phyloP scores from a whole-genome alignment of 2,888 invertebrate genomes.

The Choreutis nemorana region DNA sequence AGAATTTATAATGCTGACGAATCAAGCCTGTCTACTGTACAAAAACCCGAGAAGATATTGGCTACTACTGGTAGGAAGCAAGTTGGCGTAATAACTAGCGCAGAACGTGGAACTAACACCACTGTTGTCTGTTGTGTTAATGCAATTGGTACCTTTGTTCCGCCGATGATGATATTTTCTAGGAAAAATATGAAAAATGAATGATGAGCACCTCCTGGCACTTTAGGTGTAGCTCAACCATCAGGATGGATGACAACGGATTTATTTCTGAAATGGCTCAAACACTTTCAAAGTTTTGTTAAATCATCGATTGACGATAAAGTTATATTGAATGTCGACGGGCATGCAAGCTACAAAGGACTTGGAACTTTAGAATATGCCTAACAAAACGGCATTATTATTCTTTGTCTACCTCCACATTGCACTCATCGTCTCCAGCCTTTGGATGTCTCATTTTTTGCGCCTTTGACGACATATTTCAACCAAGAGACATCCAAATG shows the following conservation, averaged over 20 bases:
- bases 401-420: conserved; percentile 25
- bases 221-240: conserved; percentile 18
- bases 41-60: too few species aligned
- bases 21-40: conserved; percentile 6
- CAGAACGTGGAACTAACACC: too few species aligned
- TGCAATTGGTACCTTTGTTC: too few species aligned
- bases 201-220: conserved; percentile 26
- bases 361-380: conserved; percentile 18
- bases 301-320: conserved; percentile 16
- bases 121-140: too few species aligned
- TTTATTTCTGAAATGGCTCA: conserved; percentile 18
- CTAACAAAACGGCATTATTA: conserved; percentile 19
- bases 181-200: too few species aligned
- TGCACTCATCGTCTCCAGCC: conserved; percentile 23
- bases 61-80: too few species aligned
- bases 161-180: too few species aligned
- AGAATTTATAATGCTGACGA: conserved; percentile 4
- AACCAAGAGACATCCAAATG: conserved; percentile 18
- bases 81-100: too few species aligned
- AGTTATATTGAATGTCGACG: conserved; percentile 20
- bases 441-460: conserved; percentile 20
- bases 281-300: conserved; percentile 12
- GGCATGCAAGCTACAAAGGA: conserved; percentile 14
- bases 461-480: conserved; percentile 19
- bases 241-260: conserved; percentile 23